Base-by-base conservation (phyloP, 1,140 invertebrate genomes). In the Muscidifurax raptorellus region DNA sequence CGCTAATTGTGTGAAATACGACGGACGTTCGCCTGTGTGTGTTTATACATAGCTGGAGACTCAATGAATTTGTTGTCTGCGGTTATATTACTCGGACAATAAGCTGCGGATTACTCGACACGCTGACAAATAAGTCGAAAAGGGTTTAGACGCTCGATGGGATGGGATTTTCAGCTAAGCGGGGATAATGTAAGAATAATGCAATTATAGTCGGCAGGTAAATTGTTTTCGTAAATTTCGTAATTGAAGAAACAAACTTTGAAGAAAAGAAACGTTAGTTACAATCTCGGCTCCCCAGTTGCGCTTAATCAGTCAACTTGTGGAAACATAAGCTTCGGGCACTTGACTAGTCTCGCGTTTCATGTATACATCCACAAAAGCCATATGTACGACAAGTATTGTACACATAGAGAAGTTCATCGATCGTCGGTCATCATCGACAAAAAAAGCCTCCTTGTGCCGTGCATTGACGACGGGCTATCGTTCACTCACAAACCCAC, bases 1-100 rank as follows among this genome's bases (percentile, higher is more conserved):
- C 59, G 1, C 66, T 83, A 77, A 77, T 83, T 83, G 27, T 83
- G 27, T 84, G 47, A 84, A 84, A 84, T 84, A 79, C 74, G 82
- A 83, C 75, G 40, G 64, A 77, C 32, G 36, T 7, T 44, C 9
- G 3, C 3, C 36, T 40, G 3, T 18, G 44, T 18, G 44, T 47
- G 44, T 59, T 12, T 13, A 13, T 47, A 47, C 13, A 59, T 2
- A 36, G 5, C 32, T n/a, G 6, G n/a, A 15, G 27, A 59, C 2
- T 28, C 13, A 12, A 18, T 15, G n/a, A 13, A 0, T 27, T 83
- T 69, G 52, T 75, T 40, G 28, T 36, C 40, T n/a, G 15, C 44
- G 13, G 12, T 18, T 36, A 12, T 36, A 69, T 76, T 83, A 28
- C 28, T 25, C 7, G 6, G 27, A 79, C 44, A 78, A 64, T 40